Conservation (phyloP, 30 jellyfish, hydroid and myxozoan genomes). For the Aurelia coerulea region DNA sequence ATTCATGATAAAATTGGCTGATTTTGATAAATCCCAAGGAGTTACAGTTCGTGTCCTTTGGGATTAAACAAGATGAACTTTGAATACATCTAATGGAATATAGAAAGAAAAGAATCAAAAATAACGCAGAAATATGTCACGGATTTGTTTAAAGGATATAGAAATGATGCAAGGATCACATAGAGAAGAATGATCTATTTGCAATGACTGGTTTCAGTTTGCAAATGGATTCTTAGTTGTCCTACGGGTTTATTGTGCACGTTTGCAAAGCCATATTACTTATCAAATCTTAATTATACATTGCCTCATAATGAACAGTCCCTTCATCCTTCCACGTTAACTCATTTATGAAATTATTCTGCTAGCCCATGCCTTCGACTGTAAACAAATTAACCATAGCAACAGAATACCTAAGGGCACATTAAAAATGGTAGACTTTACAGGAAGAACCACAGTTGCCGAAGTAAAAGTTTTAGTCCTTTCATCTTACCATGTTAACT, state of each 20-base stretch:
- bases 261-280: not conserved
- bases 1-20: not conserved
- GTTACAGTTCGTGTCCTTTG: not conserved
- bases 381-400: too few species aligned
- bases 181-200: conserved; percentile 11
- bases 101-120: conserved; percentile 10
- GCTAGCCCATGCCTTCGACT: too few species aligned
- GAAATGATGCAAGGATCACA: conserved; percentile 3
- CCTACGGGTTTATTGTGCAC: not conserved
- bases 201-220: conserved; percentile 6
- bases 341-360: too few species aligned
- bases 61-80: not conserved
- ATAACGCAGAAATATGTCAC: conserved; percentile 26
- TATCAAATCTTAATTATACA: not conserved
- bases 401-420: too few species aligned
- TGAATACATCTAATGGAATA: not conserved
- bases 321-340: too few species aligned
- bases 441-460: too few species aligned
- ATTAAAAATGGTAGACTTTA: too few species aligned
- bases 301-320: not conserved
- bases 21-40: not conserved
- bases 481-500: too few species aligned
- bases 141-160: conserved; percentile 1
- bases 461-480: too few species aligned
- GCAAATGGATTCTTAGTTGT: not conserved